These are phyloP conservation scores for Caprella mutica DNA, from an alignment of 2,888 invertebrate genomes.

Conservation along the genomic window DNA sequence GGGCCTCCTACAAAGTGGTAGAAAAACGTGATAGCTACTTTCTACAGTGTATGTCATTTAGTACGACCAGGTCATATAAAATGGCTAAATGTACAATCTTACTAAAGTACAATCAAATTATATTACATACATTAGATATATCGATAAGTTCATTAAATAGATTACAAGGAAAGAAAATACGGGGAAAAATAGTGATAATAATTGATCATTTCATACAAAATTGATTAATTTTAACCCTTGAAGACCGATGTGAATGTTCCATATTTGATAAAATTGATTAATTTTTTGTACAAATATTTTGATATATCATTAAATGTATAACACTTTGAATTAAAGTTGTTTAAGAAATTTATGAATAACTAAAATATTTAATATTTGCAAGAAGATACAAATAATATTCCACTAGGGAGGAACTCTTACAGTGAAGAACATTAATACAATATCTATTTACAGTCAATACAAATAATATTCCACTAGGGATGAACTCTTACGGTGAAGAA, in stretches of 20 bases:
- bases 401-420: no score
- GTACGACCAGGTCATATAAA: no score
- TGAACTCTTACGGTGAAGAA: no score
- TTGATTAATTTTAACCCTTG: not conserved
- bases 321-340: not conserved
- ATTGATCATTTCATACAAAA: not conserved
- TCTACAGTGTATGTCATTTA: not conserved
- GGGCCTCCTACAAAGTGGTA: conserved; percentile 56
- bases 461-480: no score
- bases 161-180: conserved; percentile 4
- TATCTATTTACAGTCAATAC: no score
- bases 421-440: no score
- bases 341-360: no score
- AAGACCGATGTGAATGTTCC: not conserved
- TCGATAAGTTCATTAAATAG: not conserved
- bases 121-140: not conserved
- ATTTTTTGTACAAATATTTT: not conserved
- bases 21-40: not conserved
- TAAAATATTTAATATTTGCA: not conserved
- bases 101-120: no score
- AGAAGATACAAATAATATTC: no score
- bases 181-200: not conserved
- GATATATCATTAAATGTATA: not conserved
- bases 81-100: no score
- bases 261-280: not conserved